Conservation (phyloP, 2,797 vertebrate genomes). For the Propithecus perrieri region DNA sequence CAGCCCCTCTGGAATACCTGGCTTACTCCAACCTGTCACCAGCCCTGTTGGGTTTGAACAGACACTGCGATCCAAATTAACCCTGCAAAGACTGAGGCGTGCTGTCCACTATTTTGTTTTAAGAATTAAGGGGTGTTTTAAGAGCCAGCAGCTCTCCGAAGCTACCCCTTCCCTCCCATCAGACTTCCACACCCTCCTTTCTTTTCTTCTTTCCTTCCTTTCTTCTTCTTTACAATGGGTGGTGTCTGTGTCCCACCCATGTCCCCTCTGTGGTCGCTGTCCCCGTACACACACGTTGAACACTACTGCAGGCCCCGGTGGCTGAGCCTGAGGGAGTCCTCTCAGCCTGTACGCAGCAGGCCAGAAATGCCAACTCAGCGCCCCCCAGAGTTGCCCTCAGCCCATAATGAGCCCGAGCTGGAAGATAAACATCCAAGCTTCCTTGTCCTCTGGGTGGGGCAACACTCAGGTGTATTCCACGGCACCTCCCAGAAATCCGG, state of each 20-base stretch:
- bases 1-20: constrained; percentile 45
- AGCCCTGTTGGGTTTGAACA: not conserved
- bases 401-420: not conserved
- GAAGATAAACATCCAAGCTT: not conserved
- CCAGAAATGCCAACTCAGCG: too few relatives aligned
- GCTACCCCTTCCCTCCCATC: not conserved
- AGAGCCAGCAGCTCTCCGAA: not conserved
- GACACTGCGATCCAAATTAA: not conserved
- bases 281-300: rapidly evolving
- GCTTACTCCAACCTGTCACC: not conserved
- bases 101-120: not conserved
- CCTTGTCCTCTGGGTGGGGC: not conserved
- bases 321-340: not conserved
- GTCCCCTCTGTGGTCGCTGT: not conserved
- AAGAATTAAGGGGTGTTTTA: not conserved
- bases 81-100: not conserved
- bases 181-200: not conserved
- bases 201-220: not conserved
- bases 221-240: not conserved
- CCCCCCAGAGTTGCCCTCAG: not conserved
- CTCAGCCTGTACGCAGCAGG: not conserved
- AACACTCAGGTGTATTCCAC: not conserved
- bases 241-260: not conserved
- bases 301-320: not conserved
- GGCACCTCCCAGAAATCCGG: not conserved